Percentiles rank a stretch among this genome's conserved stretches.
Evolutionary conservation across 2,888 invertebrate species (phyloP).

Genomic region (Antitype chi): DNA sequence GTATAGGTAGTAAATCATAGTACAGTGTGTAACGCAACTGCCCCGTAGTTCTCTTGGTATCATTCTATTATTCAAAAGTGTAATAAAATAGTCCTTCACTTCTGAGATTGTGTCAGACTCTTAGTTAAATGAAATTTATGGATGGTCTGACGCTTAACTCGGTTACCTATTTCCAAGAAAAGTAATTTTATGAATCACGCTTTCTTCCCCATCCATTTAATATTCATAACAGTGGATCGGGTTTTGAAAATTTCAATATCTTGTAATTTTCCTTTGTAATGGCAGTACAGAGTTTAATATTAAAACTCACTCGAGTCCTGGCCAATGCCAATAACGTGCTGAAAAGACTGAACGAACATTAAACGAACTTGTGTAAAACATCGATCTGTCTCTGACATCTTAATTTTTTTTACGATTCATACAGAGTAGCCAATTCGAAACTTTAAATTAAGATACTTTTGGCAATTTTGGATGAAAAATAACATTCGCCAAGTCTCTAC

Average conservation of each 20-base stretch:
- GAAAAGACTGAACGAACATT: background rate
- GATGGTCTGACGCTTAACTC: constrained; percentile 13
- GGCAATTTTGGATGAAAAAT: too few relatives aligned
- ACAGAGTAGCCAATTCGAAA: too few relatives aligned
- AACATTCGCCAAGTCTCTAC: too few relatives aligned
- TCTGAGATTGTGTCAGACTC: background rate
- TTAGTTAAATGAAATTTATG: constrained; percentile 17
- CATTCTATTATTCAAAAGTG: background rate
- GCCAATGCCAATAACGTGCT: background rate
- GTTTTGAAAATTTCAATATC: constrained; percentile 37
- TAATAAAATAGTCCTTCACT: background rate
- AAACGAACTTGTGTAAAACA: background rate
- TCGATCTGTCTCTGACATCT: background rate
- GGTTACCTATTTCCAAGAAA: constrained; percentile 38
- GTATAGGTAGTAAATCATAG: too few relatives aligned
- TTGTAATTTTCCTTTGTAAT: constrained; percentile 34
- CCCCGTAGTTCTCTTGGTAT: background rate
- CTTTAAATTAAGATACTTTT: too few relatives aligned
- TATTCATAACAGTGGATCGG: constrained; percentile 31
- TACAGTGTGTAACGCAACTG: too few relatives aligned
- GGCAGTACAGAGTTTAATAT: constrained; percentile 1
- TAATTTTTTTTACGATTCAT: background rate
- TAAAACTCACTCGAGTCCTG: background rate
- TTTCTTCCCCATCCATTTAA: constrained; percentile 24
- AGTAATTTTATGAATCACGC: constrained; percentile 38